Base-by-base conservation (phyloP, 2,113 vertebrate genomes). In the Melanerpes formicivorus region DNA sequence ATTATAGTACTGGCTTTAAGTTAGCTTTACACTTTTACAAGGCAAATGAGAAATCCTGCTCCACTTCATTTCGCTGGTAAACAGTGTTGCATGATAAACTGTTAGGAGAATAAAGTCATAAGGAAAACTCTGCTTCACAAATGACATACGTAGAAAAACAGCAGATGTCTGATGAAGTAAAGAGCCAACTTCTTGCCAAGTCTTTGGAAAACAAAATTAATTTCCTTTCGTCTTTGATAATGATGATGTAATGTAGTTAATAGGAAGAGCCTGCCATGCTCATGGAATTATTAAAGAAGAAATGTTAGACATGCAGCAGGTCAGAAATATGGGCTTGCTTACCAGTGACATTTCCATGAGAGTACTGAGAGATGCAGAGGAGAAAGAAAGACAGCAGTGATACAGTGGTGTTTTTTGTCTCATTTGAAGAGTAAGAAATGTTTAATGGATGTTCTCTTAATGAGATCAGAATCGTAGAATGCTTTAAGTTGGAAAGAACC, bases 141-240 rank as follows among this genome's bases (percentile, higher is more conserved):
- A 96, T 97, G 97, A 97, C 97, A 97, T 93, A 96, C 90, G 52
- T 96, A 97, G 97, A 97, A 98, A 98, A 98, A 98, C 97, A 98
- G 97, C 97, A 98, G 98, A 98, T 98, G 98, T 97, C 96, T 97
- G 97, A 96, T 97, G 97, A 98, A 97, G 98, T 97, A 97, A 97
- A 98, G 97, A 96, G 82, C 84, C 90, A 5, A 96, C 94, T 95
- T 87, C 93, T 95, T 97, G 98, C 98, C 98, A 98, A 98, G 97
- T 80, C 97, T 96, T 98, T 98, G 96, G 96, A 98, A 98, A 98
- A 98, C 96, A 98, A 96, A 98, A 98, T 98, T 98, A 97, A 98
- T 98, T 98, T 98, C 98, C 98, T 97, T 97, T 98, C 91, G 56
- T 97, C 97, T 98, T 98, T 98, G 98, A 98, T 98, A 98, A 98